phyloP scores from a whole-genome alignment of 2,888 invertebrate species.

The Drosophila aldrichi region DNA sequence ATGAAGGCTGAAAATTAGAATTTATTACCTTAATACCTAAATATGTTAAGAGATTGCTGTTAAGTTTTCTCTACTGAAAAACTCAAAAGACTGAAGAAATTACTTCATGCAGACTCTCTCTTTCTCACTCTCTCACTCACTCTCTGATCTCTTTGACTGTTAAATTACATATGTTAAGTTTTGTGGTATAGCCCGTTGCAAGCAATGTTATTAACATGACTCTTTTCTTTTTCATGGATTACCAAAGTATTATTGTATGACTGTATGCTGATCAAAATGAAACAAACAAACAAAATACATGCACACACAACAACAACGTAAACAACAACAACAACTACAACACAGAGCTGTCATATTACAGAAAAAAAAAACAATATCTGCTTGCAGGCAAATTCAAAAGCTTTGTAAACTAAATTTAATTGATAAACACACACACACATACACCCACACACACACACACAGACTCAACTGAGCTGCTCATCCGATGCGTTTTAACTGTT shows the following conservation, averaged over 20 bases:
- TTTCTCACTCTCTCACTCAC: background rate
- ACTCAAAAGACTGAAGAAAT: background rate
- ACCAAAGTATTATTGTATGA: conserved; percentile 39
- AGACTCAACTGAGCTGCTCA: conserved; percentile 13
- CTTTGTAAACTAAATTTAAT: conserved; percentile 42
- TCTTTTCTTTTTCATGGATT: conserved; percentile 44
- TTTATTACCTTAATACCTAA: background rate
- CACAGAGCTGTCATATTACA: conserved; percentile 10
- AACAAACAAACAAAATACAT: conserved; percentile 25
- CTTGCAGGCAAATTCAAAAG: conserved; percentile 28
- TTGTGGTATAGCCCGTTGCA: conserved; percentile 36
- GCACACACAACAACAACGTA: conserved; percentile 23
- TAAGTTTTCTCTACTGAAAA: no score
- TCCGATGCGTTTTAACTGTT: conserved; percentile 35
- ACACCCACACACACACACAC: conserved; percentile 4
- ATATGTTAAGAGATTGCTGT: background rate
- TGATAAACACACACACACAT: conserved; percentile 19
- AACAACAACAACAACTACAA: conserved; percentile 16
- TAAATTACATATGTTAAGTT: conserved; percentile 4
- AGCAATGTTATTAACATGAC: conserved; percentile 64
- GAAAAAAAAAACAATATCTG: conserved; percentile 21
- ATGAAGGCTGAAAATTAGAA: background rate
- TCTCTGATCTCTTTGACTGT: conserved; percentile 27
- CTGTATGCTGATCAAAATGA: conserved; percentile 42
- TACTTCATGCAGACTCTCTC: background rate